A percentile compares a stretch with the other conserved stretches of the same genome.
Conservation (phyloP, 2,113 vertebrate species). For the Entelurus aequoreus region DNA sequence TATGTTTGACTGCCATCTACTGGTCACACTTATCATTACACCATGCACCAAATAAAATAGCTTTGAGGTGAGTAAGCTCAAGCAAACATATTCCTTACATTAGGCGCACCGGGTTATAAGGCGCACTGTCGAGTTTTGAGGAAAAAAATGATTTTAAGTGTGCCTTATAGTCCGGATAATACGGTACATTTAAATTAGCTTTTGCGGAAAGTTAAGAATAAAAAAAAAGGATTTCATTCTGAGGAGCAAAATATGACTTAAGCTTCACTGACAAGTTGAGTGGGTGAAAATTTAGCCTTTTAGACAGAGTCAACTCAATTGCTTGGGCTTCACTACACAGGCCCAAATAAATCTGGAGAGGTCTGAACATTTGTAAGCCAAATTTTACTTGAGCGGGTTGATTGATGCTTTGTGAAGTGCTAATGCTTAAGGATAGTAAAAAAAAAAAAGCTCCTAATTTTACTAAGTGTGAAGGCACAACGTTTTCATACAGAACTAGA, state of each 20-base stretch:
- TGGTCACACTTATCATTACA: no score
- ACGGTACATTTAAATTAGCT: constrained; percentile 4
- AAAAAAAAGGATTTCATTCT: constrained; percentile 1
- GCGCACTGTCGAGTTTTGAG: no score
- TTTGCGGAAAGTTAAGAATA: constrained; percentile 6
- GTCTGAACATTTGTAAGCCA: constrained; percentile 36
- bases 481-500: constrained; percentile 26
- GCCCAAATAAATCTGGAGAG: constrained; percentile 30
- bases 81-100: no score
- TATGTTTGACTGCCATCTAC: no score
- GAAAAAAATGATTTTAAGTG: no score
- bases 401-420: constrained; percentile 38
- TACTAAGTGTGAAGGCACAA: constrained; percentile 27
- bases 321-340: constrained; percentile 32
- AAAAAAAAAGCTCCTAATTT: constrained; percentile 18
- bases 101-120: no score
- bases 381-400: constrained; percentile 22
- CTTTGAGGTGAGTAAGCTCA: no score
- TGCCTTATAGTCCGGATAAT: no score
- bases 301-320: constrained; percentile 32
- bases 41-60: no score
- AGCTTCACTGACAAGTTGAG: constrained; percentile 32
- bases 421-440: constrained; percentile 13
- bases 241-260: constrained; percentile 21
- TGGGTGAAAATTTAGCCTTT: constrained; percentile 21